Evolutionary conservation across 2,888 invertebrate genomes (phyloP).

Genomic region (Rhamnusium bicolor): DNA sequence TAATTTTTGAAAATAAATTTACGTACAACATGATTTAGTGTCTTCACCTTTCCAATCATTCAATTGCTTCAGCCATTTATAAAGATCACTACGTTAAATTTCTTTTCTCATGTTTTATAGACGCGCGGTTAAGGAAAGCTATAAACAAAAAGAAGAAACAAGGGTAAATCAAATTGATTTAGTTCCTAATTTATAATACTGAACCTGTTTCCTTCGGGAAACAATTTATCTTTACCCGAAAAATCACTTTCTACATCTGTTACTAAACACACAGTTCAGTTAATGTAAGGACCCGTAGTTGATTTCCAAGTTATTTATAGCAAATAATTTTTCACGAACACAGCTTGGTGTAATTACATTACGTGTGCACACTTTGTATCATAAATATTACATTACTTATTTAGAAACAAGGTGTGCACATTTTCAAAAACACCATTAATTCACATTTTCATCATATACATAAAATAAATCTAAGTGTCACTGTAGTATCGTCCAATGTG

Average conservation of each 20-base stretch:
- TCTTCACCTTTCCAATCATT: background rate
- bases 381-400: too few species aligned
- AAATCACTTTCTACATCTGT: background rate
- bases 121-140: background rate
- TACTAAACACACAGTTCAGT: background rate
- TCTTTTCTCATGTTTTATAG: background rate
- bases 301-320: too few species aligned
- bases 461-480: too few species aligned
- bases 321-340: too few species aligned
- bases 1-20: too few species aligned
- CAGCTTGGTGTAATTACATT: too few species aligned
- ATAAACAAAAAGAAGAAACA: background rate
- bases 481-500: too few species aligned
- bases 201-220: background rate
- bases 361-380: too few species aligned
- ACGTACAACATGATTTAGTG: too few species aligned
- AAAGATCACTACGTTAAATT: background rate
- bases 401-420: too few species aligned
- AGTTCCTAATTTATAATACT: background rate
- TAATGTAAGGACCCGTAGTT: background rate
- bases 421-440: too few species aligned
- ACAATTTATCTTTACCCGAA: background rate
- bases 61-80: background rate
- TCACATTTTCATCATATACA: too few species aligned
- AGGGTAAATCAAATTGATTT: background rate